These are phyloP conservation scores for Emys orbicularis DNA, from an alignment of 2,797 vertebrate genomes.

Conservation along the genomic window DNA sequence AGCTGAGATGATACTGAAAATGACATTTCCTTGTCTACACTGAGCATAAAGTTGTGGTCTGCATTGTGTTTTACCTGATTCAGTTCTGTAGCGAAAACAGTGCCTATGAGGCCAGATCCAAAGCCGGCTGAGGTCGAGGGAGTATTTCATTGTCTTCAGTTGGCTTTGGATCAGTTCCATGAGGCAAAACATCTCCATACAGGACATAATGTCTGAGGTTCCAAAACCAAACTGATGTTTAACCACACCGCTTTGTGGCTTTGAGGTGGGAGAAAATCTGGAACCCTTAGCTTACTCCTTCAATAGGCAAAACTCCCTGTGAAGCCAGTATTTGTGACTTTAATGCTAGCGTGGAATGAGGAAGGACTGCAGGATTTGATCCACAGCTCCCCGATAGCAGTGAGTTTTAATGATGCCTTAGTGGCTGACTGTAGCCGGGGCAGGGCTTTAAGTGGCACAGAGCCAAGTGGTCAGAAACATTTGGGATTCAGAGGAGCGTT, in stretches of 20 bases:
- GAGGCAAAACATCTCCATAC: background rate
- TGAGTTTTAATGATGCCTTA: background rate
- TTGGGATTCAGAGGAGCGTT: background rate
- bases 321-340: background rate
- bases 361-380: background rate
- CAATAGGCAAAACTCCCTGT: background rate
- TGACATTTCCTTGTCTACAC: background rate
- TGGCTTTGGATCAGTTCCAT: background rate
- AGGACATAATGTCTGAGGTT: background rate
- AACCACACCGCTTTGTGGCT: background rate
- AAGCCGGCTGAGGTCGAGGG: background rate
- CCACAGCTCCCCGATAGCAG: background rate
- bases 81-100: background rate
- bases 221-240: background rate
- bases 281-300: background rate
- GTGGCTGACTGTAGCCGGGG: background rate
- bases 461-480: background rate
- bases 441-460: background rate
- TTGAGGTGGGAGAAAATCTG: background rate
- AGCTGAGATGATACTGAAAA: background rate
- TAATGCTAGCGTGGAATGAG: background rate
- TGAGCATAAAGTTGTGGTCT: rapidly evolving
- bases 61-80: rapidly evolving
- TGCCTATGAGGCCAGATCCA: background rate
- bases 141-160: background rate